phyloP scores from a whole-genome alignment of 2,113 vertebrate genomes.

The Dipodomys stephensi region DNA sequence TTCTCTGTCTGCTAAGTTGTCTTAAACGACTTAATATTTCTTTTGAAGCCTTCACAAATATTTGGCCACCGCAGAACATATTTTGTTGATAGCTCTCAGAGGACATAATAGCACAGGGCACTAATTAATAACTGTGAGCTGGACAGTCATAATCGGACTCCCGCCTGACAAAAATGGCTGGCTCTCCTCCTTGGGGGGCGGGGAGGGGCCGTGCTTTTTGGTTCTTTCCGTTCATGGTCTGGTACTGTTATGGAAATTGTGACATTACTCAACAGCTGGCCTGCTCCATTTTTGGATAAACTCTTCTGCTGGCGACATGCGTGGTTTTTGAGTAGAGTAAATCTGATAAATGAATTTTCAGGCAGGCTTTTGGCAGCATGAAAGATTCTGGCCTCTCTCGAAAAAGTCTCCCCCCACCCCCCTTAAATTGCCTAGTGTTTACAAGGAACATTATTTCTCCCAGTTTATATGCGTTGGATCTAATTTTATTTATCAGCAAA shows the following conservation, averaged over 20 bases:
- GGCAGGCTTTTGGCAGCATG: slow-evolving; percentile 43
- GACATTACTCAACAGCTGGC: neutral
- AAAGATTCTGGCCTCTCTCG: neutral
- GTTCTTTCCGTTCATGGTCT: neutral
- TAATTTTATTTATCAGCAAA: slow-evolving; percentile 62
- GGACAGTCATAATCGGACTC: neutral
- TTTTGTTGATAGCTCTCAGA: neutral
- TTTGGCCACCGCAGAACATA: neutral
- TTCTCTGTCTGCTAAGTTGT: neutral
- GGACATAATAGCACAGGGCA: neutral
- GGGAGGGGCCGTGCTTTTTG: neutral
- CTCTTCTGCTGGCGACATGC: neutral
- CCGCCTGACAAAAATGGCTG: neutral
- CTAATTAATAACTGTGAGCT: neutral
- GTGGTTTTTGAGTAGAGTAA: slow-evolving; percentile 19
- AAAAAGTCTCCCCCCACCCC: neutral
- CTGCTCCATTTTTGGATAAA: slow-evolving; percentile 44
- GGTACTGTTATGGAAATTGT: neutral
- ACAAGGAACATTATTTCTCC: slow-evolving; percentile 46
- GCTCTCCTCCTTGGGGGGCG: neutral
- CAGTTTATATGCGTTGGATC: slow-evolving; percentile 51
- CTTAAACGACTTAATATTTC: neutral
- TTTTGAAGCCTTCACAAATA: neutral
- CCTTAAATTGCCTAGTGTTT: slow-evolving; percentile 52
- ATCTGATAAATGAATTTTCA: slow-evolving; percentile 52